phyloP scores from a whole-genome alignment of 92 coral and sea anemone species.

The Montipora capitata region DNA sequence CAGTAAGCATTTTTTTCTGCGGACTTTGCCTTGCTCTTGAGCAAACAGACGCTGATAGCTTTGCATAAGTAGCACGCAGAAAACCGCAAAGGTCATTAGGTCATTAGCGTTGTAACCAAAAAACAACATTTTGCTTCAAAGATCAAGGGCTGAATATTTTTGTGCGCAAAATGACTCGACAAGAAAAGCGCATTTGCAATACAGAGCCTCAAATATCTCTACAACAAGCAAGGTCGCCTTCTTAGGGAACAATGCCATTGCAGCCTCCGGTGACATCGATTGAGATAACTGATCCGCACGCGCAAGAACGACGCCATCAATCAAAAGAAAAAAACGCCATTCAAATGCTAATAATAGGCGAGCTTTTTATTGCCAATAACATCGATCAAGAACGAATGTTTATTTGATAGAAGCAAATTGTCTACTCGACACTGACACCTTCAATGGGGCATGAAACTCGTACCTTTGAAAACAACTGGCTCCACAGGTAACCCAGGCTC shows the following conservation, averaged over 20 bases:
- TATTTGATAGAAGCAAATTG: conserved; percentile 60
- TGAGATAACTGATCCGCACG: conserved; percentile 89
- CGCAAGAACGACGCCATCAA: conserved; percentile 82
- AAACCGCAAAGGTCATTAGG: conserved; percentile 28
- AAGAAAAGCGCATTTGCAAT: conserved; percentile 38
- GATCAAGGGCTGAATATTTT: conserved; percentile 48
- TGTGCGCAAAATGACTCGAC: conserved; percentile 31
- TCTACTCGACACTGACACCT: conserved; percentile 49
- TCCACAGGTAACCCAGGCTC: too few relatives aligned
- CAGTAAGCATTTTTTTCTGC: not conserved
- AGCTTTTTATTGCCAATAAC: conserved; percentile 68
- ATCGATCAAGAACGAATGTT: conserved; percentile 69
- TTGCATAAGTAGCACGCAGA: conserved; percentile 33
- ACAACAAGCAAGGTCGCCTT: conserved; percentile 25
- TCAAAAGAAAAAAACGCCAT: conserved; percentile 63
- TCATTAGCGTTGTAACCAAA: too few relatives aligned
- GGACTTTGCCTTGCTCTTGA: not conserved
- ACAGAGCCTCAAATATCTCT: conserved; percentile 25
- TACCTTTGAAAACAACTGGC: conserved; percentile 45
- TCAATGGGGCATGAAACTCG: conserved; percentile 61
- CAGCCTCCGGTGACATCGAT: conserved; percentile 43
- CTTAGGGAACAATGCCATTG: conserved; percentile 11
- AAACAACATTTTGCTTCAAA: conserved; percentile 46
- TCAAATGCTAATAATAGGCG: conserved; percentile 82
- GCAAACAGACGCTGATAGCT: conserved; percentile 16